phyloP scores from a whole-genome alignment of 2,888 invertebrate genomes.

The Elmis aenea region DNA sequence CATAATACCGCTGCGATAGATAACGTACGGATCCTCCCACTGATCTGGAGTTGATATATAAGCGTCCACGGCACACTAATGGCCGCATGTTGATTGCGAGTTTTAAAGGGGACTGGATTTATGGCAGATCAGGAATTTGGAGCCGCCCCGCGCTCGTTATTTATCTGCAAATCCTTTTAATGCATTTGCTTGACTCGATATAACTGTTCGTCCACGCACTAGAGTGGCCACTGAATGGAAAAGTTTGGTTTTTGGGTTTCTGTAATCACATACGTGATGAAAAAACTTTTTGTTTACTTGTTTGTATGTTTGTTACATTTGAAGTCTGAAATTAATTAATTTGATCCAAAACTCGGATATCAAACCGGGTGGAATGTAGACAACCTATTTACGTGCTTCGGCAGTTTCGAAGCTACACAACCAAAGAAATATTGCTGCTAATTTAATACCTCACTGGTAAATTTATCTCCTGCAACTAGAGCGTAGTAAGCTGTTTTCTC shows the following conservation, averaged over 20 bases:
- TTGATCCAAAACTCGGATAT: too few relatives aligned
- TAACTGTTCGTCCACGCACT: conserved; percentile 15
- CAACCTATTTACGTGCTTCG: too few relatives aligned
- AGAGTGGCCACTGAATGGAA: conserved; percentile 12
- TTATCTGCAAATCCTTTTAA: conserved; percentile 41
- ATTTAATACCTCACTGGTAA: too few relatives aligned
- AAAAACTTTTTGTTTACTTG: not conserved
- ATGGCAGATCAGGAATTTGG: conserved; percentile 38
- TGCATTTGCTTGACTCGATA: conserved; percentile 34
- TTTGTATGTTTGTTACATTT: too few relatives aligned
- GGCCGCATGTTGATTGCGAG: conserved; percentile 46
- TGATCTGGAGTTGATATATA: conserved; percentile 41
- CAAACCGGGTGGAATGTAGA: too few relatives aligned
- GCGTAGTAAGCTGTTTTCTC: too few relatives aligned
- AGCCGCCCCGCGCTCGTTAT: conserved; percentile 36
- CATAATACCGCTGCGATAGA: conserved; percentile 35
- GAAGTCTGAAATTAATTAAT: too few relatives aligned
- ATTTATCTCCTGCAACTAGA: too few relatives aligned
- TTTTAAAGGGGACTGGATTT: conserved; percentile 43
- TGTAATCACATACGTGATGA: not conserved
- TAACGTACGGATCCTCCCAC: conserved; percentile 39
- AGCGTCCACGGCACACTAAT: conserved; percentile 42
- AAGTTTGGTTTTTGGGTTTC: conserved; percentile 12
- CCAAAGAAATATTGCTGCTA: too few relatives aligned
- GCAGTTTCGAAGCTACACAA: too few relatives aligned